A percentile compares a stretch with the other conserved stretches of the same genome.
Evolutionary conservation across 2,888 invertebrate genomes (phyloP).

Genomic region (Conchocele bisecta): DNA sequence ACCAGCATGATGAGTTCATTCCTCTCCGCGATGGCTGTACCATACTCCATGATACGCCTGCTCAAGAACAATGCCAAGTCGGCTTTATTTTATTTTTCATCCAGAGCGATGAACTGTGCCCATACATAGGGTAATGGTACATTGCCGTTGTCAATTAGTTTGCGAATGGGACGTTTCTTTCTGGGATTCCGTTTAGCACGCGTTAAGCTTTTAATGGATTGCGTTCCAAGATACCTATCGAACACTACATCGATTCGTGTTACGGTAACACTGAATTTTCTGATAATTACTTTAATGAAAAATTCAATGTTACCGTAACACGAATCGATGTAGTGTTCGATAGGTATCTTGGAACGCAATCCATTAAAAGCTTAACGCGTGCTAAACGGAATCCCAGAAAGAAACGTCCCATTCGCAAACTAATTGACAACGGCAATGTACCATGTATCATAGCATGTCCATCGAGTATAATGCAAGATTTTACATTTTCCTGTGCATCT

Average conservation of each 20-base stretch:
- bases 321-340: too few relatives aligned
- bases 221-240: slow-evolving; percentile 19
- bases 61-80: slow-evolving; percentile 25
- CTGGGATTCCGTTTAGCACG: slow-evolving; percentile 24
- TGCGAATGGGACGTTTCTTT: too few relatives aligned
- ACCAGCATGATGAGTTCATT: too few relatives aligned
- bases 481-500: neutral
- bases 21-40: too few relatives aligned
- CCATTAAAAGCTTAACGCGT: too few relatives aligned
- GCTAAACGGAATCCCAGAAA: too few relatives aligned
- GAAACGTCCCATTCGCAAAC: too few relatives aligned
- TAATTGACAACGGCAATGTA: too few relatives aligned
- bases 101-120: slow-evolving; percentile 28
- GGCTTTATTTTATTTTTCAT: slow-evolving; percentile 39
- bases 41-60: too few relatives aligned
- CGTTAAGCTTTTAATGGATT: slow-evolving; percentile 32
- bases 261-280: slow-evolving; percentile 11
- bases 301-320: slow-evolving; percentile 28
- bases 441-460: slow-evolving; percentile 41
- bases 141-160: neutral
- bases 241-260: slow-evolving; percentile 34
- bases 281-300: slow-evolving; percentile 12
- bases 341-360: too few relatives aligned
- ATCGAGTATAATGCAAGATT: slow-evolving; percentile 21
- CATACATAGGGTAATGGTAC: slow-evolving; percentile 17